Evolutionary conservation across 2,888 invertebrate genomes (phyloP), one percentile per base, ranked within the genome.

Genomic region (Scaptomyza reducta): DNA sequence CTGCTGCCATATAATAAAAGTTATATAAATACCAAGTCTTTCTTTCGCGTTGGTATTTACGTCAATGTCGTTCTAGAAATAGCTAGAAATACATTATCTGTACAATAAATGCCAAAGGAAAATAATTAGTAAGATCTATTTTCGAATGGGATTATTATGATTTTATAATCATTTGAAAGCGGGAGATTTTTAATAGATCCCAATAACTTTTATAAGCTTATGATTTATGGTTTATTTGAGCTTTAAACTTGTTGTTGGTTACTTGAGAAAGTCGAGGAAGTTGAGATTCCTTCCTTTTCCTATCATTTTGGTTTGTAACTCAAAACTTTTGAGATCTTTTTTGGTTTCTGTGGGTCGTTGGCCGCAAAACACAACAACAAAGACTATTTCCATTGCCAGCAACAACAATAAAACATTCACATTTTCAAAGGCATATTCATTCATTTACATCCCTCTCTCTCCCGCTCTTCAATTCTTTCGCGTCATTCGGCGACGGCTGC

Each of bases 311-410:
- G n/a, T 22, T 22, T 22, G 22, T 22, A 22, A 3, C 22, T 22
- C 22, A 33, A 27, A 11, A n/a, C 53, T 29, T 14, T 51, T 42
- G 62, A 70, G 70, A 70, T 74, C 57, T 70, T 61, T 22, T 31
- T 27, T 27, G 27, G 27, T 27, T 4, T 27, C 1, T 42, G 22
- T 71, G 56, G 73, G 72, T 74, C 74, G 72, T 71, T 74, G 72
- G 41, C 77, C 77, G 55, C 35, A 7, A 38, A 38, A 14, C 27
- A 35, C 55, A 40, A 55, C 55, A 40, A 55, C 71, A 6, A 47
- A 33, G 59, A 62, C 53, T 56, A 22, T 40, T 64, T 70, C 60
- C 59, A 22, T 22, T 22, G 22, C 75, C 59, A 69, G 22, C 74
- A 71, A 33, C 38, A 53, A 49, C 16, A 56, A 18, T 44, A 66